Conservation (phyloP, 2,888 invertebrate genomes). For the Alentia gelatinosa region DNA sequence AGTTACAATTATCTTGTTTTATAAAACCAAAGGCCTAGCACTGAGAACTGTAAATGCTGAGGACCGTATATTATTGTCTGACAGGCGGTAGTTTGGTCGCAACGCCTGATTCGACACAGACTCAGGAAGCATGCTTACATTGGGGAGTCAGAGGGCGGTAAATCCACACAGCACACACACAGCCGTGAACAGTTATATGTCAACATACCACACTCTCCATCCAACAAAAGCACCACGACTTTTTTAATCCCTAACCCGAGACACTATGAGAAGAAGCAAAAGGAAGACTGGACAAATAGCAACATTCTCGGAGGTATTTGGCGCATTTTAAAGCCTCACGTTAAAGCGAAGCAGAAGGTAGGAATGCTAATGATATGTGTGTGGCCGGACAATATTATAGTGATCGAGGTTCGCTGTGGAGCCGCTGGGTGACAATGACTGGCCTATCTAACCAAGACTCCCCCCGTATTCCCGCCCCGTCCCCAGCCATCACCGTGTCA, state of each 20-base stretch:
- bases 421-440: background rate
- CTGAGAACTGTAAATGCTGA: background rate
- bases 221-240: background rate
- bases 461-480: background rate
- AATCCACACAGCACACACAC: background rate
- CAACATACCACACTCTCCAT: background rate
- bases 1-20: background rate
- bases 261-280: background rate
- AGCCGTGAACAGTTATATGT: background rate
- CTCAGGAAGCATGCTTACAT: background rate
- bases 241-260: background rate
- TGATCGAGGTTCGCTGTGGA: background rate
- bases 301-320: background rate
- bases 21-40: background rate
- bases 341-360: background rate
- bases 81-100: too few species aligned
- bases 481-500: background rate
- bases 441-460: background rate
- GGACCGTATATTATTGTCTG: too few species aligned
- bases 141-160: background rate
- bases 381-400: background rate
- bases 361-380: background rate
- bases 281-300: background rate
- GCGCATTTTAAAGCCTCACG: background rate
- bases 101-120: too few species aligned